Percentiles rank a stretch among this genome's conserved stretches.
These are phyloP conservation scores for Gryon sp. DNA, from an alignment of 1,140 invertebrate genomes.

Conservation along the genomic window DNA sequence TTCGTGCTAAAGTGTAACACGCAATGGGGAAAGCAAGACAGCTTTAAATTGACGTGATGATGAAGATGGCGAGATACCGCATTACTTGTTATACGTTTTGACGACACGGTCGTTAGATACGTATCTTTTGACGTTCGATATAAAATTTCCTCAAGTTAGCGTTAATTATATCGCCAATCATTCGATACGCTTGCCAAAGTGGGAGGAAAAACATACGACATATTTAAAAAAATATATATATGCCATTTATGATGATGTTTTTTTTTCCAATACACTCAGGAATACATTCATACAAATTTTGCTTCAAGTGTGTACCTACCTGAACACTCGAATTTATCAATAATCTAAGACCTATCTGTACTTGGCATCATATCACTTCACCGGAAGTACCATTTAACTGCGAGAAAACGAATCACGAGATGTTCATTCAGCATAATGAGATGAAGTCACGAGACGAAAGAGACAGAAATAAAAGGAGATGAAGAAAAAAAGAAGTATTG, in stretches of 20 bases:
- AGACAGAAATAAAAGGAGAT: no score
- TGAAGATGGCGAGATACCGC: slow-evolving; percentile 39
- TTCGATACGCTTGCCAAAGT: background rate
- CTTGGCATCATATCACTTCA: slow-evolving; percentile 29
- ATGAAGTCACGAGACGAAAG: no score
- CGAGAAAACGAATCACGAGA: slow-evolving; percentile 2
- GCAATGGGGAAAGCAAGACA: slow-evolving; percentile 31
- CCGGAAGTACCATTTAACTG: slow-evolving; percentile 16
- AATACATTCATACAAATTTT: slow-evolving; percentile 11
- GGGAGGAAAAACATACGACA: background rate
- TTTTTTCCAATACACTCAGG: no score
- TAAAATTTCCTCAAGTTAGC: slow-evolving; percentile 8
- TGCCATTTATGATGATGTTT: no score
- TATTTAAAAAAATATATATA: no score
- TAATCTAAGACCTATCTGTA: slow-evolving; percentile 39
- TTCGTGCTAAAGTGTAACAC: slow-evolving; percentile 34
- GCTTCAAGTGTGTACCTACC: slow-evolving; percentile 10
- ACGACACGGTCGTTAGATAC: slow-evolving; percentile 28
- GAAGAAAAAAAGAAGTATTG: slow-evolving; percentile 8
- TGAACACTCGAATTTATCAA: slow-evolving; percentile 28
- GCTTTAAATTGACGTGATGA: slow-evolving; percentile 43
- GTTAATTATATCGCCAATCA: slow-evolving; percentile 16
- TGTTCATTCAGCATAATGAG: slow-evolving; percentile 11
- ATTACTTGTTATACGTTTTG: slow-evolving; percentile 43
- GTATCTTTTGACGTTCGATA: slow-evolving; percentile 18